phyloP scores from a whole-genome alignment of 2,888 invertebrate species.

The Imbricaverruca yamaguchii region DNA sequence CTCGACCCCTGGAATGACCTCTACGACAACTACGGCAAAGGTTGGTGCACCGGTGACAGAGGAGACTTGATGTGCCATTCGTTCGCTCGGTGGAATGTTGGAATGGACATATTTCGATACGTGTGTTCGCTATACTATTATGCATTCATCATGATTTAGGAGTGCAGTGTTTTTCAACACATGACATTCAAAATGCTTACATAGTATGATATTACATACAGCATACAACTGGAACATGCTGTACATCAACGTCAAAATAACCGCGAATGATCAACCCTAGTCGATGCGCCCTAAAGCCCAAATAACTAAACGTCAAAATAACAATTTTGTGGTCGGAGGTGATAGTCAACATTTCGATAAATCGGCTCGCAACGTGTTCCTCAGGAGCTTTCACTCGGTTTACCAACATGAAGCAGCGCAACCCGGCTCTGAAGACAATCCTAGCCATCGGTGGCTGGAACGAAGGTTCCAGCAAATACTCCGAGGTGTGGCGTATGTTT shows the following conservation, averaged over 20 bases:
- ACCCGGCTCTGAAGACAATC: slow-evolving; percentile 39
- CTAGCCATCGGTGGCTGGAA: slow-evolving; percentile 43
- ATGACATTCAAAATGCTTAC: no score
- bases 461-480: slow-evolving; percentile 55
- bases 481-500: slow-evolving; percentile 35
- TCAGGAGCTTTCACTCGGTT: slow-evolving; percentile 41
- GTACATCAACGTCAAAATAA: no score
- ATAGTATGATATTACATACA: no score
- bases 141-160: no score
- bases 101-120: neutral
- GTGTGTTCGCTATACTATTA: neutral
- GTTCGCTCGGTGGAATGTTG: neutral
- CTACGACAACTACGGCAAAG: slow-evolving; percentile 10
- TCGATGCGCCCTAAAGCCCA: no score
- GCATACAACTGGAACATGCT: no score
- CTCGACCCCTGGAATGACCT: slow-evolving; percentile 12
- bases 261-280: no score
- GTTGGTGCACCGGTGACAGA: neutral
- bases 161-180: no score
- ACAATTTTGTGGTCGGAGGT: no score
- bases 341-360: no score
- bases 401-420: slow-evolving; percentile 37
- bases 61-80: no score
- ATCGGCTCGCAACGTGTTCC: neutral
- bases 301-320: no score